Conservation (phyloP, 1,140 invertebrate genomes). For the Cyphomyrmex costatus region DNA sequence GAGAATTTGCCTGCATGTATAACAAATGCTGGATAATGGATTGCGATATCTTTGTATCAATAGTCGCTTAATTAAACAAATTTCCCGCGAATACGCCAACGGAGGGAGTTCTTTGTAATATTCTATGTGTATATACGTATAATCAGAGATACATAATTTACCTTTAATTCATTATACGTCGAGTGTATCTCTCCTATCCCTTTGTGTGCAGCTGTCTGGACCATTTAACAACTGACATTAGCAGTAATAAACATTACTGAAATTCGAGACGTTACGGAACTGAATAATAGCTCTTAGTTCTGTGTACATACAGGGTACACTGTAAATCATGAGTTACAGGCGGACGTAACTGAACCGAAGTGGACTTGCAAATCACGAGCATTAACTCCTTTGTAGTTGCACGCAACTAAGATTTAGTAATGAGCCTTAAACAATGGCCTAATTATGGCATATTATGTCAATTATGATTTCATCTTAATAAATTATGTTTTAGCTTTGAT, state of each 20-base stretch:
- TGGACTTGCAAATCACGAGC: slow-evolving; percentile 7
- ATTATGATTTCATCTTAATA: neutral
- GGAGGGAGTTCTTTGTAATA: neutral
- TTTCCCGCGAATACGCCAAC: neutral
- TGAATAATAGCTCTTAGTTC: slow-evolving; percentile 1
- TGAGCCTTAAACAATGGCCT: neutral
- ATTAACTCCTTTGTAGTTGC: neutral
- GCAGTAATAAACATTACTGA: slow-evolving; percentile 20
- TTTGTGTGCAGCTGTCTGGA: slow-evolving; percentile 19
- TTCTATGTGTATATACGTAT: neutral
- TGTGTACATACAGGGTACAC: neutral
- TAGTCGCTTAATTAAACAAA: neutral
- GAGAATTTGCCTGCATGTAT: neutral
- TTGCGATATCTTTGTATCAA: slow-evolving; percentile 28
- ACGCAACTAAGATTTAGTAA: neutral
- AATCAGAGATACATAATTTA: slow-evolving; percentile 1
- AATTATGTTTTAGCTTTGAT: neutral
- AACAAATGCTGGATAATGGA: slow-evolving; percentile 17
- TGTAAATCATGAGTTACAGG: neutral
- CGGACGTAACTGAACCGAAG: neutral
- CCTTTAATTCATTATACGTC: neutral
- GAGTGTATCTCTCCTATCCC: neutral
- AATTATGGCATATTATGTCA: neutral
- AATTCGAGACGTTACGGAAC: slow-evolving; percentile 28
- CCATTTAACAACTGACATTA: slow-evolving; percentile 39